Base-by-base conservation (phyloP, 2,888 invertebrate genomes). In the Apodemia zela region DNA sequence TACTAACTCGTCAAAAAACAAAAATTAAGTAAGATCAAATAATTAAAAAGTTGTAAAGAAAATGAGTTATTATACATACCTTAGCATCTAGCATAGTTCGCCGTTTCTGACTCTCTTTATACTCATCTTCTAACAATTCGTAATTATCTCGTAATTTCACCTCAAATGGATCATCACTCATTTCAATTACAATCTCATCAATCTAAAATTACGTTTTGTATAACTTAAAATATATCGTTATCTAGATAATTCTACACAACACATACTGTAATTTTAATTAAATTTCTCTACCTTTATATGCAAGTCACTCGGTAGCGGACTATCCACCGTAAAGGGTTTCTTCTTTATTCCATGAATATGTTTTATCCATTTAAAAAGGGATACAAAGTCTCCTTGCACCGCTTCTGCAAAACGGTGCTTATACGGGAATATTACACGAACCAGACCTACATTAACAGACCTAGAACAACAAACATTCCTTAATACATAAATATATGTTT, bases 121-220 rank as follows among this genome's bases (percentile, higher is more conserved):
- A 98, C 82, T 99, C 99, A 76, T 99, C 99, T 76, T 98, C 97
- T 59, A 98, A 83, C 0, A 99, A 91, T 79, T 98, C 98, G 81
- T 98, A 99, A 82, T 99, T 99, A 74, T 99, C 98, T 0, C 98
- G 94, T 8, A 99, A 90, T 77, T 97, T 97, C 3, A 99, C 98
- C 89, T 99, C 99, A 79, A 99, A 99, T 0, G 99, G 99, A 93
- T 99, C 99, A 79, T 99, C 99, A 70, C 96, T 96, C 88, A 99
- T 95, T 89, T 99, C 98, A 72, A 99, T 94, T 2, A 96, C 82
- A 76, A 98, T 95, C 76, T 97, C 96, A 87, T 98, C 96, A 25
- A 97, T 94, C 96, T 96, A 75, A 60, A 85, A 84, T 42, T 1
- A n/a, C n/a, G 8, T 45, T n/a, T 15, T 5, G 5, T 45, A 45